Evolutionary conservation across 1,140 invertebrate genomes (phyloP), one percentile per base, ranked within the genome.

Genomic region (Aricia agestis): DNA sequence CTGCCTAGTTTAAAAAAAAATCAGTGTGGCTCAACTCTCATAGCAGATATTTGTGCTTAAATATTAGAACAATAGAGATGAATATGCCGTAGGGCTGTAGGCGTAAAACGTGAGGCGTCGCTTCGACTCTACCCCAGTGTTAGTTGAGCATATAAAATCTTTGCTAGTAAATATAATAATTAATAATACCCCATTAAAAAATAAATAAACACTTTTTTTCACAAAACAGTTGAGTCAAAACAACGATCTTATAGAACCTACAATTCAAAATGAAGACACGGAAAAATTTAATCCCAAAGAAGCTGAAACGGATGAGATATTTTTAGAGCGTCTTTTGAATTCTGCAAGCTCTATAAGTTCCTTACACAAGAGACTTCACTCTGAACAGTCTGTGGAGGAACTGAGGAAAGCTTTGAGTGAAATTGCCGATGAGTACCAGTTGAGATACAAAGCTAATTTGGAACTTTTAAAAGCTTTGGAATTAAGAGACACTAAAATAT

Each of bases 371-470:
- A 66, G 2, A 11, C 63, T 32, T 13, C 13, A 66, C 9, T 15
- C 63, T 5, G 19, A 66, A 66, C 4, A 66, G 7, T 52, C 45
- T 15, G 63, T 66, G 2, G 1, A 66, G 32, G 13, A 32, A 15
- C 25, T 66, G 15, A 66, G 32, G 32, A 66, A 25, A 2, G 63
- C 63, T 11, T 13, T 66, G 18, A 66, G 11, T 66, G 63, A 66
- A 19, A 66, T 66, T 0, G 63, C 63, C 1, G 5, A 66, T 6
- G 32, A 10, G 25, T 66, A 66, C 32, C 6, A 32, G 13, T 7
- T 32, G 15, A 15, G 13, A 32, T 9, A 66, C 11, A 32, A 11
- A 32, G 32, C 19, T 11, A 66, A 52, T 52, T 15, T 52, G 13
- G 45, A 52, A 4, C 9, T 52, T 5, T 52, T 52, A 52, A 52